A percentile compares a stretch with the other conserved stretches of the same genome.
Evolutionary conservation across 2,888 invertebrate species (phyloP).

Genomic region (Synergus japonicus): DNA sequence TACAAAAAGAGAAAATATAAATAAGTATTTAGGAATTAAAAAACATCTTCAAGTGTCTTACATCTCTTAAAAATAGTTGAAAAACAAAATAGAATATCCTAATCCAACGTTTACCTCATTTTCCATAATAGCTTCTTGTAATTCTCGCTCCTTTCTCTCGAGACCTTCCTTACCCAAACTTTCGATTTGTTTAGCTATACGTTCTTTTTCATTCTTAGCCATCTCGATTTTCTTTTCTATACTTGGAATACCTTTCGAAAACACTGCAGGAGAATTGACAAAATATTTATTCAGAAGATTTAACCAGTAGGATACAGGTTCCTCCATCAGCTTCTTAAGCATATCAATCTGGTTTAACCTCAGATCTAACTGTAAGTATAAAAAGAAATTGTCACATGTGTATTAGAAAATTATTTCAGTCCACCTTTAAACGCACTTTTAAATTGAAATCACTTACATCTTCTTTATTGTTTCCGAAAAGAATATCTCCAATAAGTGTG

Average conservation of each 20-base stretch:
- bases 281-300: slow-evolving; percentile 84
- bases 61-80: neutral
- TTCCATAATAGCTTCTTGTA: slow-evolving; percentile 85
- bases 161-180: slow-evolving; percentile 85
- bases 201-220: slow-evolving; percentile 85
- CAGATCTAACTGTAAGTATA: slow-evolving; percentile 80
- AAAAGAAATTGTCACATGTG: slow-evolving; percentile 22
- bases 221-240: slow-evolving; percentile 82
- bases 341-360: slow-evolving; percentile 84
- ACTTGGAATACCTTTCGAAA: slow-evolving; percentile 84
- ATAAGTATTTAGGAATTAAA: slow-evolving; percentile 37
- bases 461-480: slow-evolving; percentile 86
- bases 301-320: slow-evolving; percentile 85
- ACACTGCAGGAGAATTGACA: slow-evolving; percentile 81
- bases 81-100: neutral
- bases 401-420: neutral
- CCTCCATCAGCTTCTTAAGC: slow-evolving; percentile 81
- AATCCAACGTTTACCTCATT: slow-evolving; percentile 82
- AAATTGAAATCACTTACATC: slow-evolving; percentile 81
- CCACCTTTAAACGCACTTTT: neutral
- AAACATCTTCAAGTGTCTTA: neutral
- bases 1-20: slow-evolving; percentile 50
- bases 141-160: slow-evolving; percentile 80
- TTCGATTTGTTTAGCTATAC: slow-evolving; percentile 84
- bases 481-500: slow-evolving; percentile 88